Evolutionary conservation across 2,797 vertebrate species (phyloP), one percentile per base, ranked within the genome.

Genomic region (Lepus townsendii): DNA sequence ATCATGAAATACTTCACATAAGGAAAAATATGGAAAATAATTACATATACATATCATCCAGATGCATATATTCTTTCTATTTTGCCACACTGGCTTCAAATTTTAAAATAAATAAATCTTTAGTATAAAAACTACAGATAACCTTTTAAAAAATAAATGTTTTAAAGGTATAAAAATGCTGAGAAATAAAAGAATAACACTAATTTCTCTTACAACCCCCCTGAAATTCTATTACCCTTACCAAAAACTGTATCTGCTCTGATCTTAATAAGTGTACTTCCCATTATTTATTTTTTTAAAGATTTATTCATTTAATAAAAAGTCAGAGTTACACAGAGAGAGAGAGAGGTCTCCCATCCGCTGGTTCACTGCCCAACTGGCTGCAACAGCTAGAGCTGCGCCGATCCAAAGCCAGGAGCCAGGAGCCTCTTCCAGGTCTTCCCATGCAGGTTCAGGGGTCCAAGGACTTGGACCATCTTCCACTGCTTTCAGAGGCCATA

Each of bases 41-140:
- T 66, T 22, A 26, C 10, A 35, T 32, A 57, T 77, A 65, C 76
- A 71, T 87, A 66, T 1, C 54, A 35, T 20, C 4, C 0, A 52
- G 19, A 83, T 90, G 87, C 77, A 83, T 84, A 84, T 47, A 27
- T 75, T 60, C 27, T 63, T 77, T 69, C 7, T 68, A 16, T 94
- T 75, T 84, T 89, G 4, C 22, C 71, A 86, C 72, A 12, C 32
- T 66, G 57, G 26, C 52, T 62, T 91, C 52, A 75, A 27, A 88
- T 75, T 80, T 83, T 83, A 73, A 57, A 86, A 94, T 35, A 75
- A 86, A 73, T 38, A 6, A 65, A 78, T n/a, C 89, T 93, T n/a
- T 1, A 54, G 5, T 0, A 80, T 57, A 84, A 84, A 75, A 92
- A 38, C 13, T 72, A 42, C 13, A 85, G 52, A 60, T 5, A 50